These are phyloP conservation scores for Rynchops niger DNA, from an alignment of 2,113 vertebrate species.

Conservation along the genomic window DNA sequence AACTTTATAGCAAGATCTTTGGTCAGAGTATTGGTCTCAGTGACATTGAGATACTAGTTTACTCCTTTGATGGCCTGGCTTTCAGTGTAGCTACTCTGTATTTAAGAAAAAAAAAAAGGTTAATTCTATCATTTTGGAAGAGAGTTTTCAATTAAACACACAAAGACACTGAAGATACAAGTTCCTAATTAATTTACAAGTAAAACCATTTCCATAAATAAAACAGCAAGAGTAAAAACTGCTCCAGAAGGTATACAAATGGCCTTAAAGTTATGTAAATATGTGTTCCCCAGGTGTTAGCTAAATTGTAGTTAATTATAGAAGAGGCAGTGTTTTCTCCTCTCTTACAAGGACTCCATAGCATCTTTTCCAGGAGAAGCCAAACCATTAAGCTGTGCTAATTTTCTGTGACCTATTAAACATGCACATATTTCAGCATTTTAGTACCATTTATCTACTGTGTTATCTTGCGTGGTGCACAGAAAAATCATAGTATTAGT, in stretches of 20 bases:
- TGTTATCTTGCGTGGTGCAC: neutral
- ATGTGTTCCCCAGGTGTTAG: neutral
- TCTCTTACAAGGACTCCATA: neutral
- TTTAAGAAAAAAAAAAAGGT: neutral
- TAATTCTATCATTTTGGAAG: neutral
- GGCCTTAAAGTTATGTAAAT: neutral
- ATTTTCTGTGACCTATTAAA: neutral
- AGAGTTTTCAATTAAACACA: neutral
- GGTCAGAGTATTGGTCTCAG: neutral
- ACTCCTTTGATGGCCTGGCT: neutral
- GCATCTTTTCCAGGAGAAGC: neutral
- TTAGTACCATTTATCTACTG: neutral
- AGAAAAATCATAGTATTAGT: neutral
- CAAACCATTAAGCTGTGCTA: neutral
- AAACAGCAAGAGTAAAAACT: neutral
- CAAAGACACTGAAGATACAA: neutral
- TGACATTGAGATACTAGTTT: neutral
- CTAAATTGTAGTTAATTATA: neutral
- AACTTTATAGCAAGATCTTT: neutral
- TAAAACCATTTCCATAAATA: neutral
- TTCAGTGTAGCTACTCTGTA: neutral
- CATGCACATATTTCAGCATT: neutral
- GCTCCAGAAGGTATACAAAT: neutral
- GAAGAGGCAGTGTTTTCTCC: neutral
- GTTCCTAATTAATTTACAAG: neutral